Conservation (phyloP, 1,140 invertebrate genomes). For the Xylocopa sonorina region DNA sequence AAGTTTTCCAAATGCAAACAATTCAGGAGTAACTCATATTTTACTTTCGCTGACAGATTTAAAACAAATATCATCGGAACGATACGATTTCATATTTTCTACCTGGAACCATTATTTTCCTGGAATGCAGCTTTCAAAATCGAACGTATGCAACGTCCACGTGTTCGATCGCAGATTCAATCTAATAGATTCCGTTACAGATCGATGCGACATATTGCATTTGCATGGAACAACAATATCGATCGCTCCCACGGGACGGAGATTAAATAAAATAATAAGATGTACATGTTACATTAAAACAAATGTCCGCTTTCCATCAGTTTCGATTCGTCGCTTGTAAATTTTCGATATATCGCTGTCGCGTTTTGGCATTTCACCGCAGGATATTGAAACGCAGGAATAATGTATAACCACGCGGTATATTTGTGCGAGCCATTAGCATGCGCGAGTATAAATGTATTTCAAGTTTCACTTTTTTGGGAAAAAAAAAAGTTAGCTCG, state of each 20-base stretch:
- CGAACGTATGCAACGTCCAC: too few species aligned
- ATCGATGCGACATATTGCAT: neutral
- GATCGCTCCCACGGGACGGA: neutral
- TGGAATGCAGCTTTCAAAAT: neutral
- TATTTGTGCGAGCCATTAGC: too few species aligned
- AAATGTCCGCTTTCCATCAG: neutral
- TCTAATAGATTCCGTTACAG: neutral
- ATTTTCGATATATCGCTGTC: too few species aligned
- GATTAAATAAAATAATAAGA: slow-evolving; percentile 8
- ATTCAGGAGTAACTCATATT: too few species aligned
- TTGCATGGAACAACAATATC: neutral
- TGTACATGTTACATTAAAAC: neutral
- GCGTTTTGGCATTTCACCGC: neutral
- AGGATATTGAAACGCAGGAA: too few species aligned
- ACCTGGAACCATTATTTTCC: neutral
- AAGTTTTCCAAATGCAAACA: too few species aligned
- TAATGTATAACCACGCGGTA: too few species aligned
- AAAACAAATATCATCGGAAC: too few species aligned
- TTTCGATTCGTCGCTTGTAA: neutral
- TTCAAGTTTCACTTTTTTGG: neutral
- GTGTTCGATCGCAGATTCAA: neutral
- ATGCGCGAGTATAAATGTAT: too few species aligned
- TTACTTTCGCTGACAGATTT: too few species aligned
- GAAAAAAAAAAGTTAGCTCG: too few species aligned
- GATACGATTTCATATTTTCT: neutral